Evolutionary conservation across 1,140 invertebrate species (phyloP).

Genomic region (Apis mellifera): DNA sequence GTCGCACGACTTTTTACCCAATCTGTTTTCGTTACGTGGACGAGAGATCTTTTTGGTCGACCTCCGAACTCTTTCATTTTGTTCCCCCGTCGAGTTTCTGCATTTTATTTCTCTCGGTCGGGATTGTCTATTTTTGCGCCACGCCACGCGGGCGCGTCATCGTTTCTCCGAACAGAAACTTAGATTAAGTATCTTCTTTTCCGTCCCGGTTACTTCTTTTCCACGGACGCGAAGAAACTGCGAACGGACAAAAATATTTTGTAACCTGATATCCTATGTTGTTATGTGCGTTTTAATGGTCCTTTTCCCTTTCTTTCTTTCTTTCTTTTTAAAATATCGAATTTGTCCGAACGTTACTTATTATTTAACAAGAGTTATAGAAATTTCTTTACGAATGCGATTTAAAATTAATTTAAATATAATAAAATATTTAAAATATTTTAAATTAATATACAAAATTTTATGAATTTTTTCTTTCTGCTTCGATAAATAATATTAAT

Average conservation of each 20-base stretch:
- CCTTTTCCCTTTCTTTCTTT: no score
- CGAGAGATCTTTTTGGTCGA: conserved; percentile 38
- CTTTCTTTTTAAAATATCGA: no score
- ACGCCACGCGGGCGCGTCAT: neutral
- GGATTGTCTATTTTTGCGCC: conserved; percentile 29
- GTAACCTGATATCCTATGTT: neutral
- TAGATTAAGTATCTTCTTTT: conserved; percentile 35
- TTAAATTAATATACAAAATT: no score
- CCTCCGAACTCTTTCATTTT: conserved; percentile 53
- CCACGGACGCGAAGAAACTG: neutral
- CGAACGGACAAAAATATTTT: conserved; percentile 2
- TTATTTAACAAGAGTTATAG: no score
- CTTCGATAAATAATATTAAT: no score
- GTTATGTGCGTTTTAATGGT: no score
- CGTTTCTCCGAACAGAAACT: conserved; percentile 16
- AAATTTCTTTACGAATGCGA: no score
- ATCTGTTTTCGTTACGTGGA: conserved; percentile 43
- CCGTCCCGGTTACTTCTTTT: neutral
- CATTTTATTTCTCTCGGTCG: conserved; percentile 37
- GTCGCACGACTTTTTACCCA: conserved; percentile 47
- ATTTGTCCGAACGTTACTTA: no score
- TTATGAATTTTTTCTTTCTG: no score
- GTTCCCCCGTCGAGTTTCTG: conserved; percentile 14
- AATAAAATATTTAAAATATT: no score
- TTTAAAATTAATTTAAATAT: no score